Percentiles rank a stretch among this genome's conserved stretches.
phyloP scores from a whole-genome alignment of 1,140 invertebrate genomes.

The Campoletis sonorensis region DNA sequence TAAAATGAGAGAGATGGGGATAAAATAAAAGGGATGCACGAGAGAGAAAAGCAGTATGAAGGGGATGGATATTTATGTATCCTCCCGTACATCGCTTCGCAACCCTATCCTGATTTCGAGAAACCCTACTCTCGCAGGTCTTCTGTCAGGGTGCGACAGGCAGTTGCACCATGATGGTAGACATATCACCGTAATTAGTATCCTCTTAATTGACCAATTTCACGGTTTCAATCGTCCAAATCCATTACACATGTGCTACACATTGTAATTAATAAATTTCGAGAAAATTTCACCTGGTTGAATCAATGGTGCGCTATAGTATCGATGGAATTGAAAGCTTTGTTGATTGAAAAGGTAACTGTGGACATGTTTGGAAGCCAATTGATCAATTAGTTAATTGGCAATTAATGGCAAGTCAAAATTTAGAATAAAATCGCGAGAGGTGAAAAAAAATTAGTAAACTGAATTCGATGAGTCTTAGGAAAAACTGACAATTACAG shows the following conservation, averaged over 20 bases:
- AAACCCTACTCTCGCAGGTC: neutral
- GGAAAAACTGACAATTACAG: too few relatives aligned
- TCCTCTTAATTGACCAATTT: slow-evolving; percentile 22
- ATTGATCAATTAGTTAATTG: too few relatives aligned
- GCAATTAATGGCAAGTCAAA: too few relatives aligned
- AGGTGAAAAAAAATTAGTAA: too few relatives aligned
- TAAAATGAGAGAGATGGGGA: neutral
- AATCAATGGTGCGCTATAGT: too few relatives aligned
- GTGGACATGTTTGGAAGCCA: too few relatives aligned
- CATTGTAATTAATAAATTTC: neutral
- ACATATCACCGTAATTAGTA: neutral
- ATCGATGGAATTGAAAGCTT: too few relatives aligned
- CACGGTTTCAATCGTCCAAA: slow-evolving; percentile 18
- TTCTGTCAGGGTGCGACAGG: neutral
- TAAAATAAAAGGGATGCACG: too few relatives aligned
- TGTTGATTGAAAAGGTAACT: too few relatives aligned
- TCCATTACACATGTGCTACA: neutral
- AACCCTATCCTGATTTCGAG: neutral
- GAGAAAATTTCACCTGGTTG: too few relatives aligned
- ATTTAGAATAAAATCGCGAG: too few relatives aligned
- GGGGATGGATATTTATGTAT: neutral
- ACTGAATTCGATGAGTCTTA: too few relatives aligned
- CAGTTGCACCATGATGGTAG: neutral
- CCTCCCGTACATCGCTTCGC: neutral
- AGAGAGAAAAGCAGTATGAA: neutral